Conservation (phyloP, 2,888 invertebrate genomes). For the Neoitamus cyanurus region DNA sequence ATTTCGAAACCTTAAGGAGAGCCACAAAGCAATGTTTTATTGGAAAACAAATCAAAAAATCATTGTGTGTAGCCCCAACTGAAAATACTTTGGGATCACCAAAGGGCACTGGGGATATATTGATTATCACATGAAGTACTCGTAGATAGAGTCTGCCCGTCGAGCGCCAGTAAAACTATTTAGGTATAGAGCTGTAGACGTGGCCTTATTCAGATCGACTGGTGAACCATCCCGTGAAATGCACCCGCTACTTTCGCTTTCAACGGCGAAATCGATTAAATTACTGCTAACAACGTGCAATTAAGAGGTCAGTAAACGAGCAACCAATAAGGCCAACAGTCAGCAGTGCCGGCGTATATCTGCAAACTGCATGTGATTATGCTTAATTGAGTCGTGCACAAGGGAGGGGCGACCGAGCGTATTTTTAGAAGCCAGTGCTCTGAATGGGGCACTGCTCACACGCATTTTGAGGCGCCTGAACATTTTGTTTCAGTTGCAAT, state of each 20-base stretch:
- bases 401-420: not conserved
- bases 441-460: not conserved
- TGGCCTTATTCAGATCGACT: not conserved
- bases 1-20: not conserved
- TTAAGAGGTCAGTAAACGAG: constrained; percentile 28
- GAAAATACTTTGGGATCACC: not conserved
- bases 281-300: not conserved
- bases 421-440: constrained; percentile 6
- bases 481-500: not conserved
- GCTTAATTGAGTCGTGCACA: not conserved
- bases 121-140: not conserved
- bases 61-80: not conserved
- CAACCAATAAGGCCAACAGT: not conserved
- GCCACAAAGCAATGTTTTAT: not conserved
- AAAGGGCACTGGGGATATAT: not conserved
- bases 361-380: not conserved
- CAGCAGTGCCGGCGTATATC: not conserved
- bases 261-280: not conserved
- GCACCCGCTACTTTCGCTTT: not conserved
- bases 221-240: not conserved
- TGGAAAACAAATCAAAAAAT: not conserved
- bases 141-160: not conserved
- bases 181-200: not conserved
- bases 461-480: not conserved
- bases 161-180: not conserved